Evolutionary conservation across 2,113 vertebrate species (phyloP), one percentile per base, ranked within the genome.

Genomic region (Nansenia antarctica): DNA sequence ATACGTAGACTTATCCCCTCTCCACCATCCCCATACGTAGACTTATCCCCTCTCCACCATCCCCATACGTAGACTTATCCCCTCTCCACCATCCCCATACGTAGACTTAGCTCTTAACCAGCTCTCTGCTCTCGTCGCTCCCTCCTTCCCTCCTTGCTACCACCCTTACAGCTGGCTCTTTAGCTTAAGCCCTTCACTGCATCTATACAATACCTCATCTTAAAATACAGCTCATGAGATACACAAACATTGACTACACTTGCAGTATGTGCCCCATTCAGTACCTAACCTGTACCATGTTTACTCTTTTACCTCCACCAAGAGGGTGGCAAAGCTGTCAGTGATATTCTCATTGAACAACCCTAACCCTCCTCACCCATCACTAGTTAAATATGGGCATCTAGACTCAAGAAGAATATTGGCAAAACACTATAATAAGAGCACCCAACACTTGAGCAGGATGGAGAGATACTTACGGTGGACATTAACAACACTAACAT

Each of bases 61-160:
- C 18, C 52, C 35, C 30, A 24, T 39, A 22, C 37, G 11, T 20
- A 27, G 1, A 12, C 22, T 29, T n/a, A 27, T n/a, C n/a, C n/a
- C n/a, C n/a, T n/a, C n/a, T n/a, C n/a, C n/a, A 9, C 18, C 27
- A 64, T 63, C n/a, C 9, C n/a, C 24, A 20, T 27, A 8, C 63
- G 76, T 78, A 85, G 79, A 76, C 67, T 86, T 84, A 87, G 77
- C 77, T 62, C 35, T 62, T 58, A 63, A 71, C 77, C 63, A 47
- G 1, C 49, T 72, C 42, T 47, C 63, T 6, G 26, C 62, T 62
- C 29, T 65, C 65, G 64, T 80, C 72, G 74, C 76, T 82, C 78
- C 45, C 65, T 70, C 45, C 73, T 79, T 82, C 74, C 72, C 54
- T 75, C 74, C 35, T 69, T 59, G 67, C 69, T 64, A 66, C 65